Evolutionary conservation across 2,797 vertebrate genomes (phyloP).

Genomic region (Thripadectes ignobilis): DNA sequence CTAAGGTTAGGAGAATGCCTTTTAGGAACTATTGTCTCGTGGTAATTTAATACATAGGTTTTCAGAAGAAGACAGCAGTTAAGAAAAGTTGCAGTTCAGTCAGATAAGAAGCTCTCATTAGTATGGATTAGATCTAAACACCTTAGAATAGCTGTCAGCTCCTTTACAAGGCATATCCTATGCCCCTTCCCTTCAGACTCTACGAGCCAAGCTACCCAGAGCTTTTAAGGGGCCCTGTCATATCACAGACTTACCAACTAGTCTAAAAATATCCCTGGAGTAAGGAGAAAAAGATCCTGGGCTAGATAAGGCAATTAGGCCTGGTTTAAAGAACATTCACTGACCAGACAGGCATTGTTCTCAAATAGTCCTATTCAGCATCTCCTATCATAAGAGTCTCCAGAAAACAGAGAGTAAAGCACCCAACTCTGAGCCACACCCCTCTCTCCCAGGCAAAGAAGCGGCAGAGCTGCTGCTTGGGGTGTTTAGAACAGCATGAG

Average conservation of each 20-base stretch:
- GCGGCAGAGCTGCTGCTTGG: not conserved
- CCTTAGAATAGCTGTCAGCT: not conserved
- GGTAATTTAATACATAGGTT: conserved; percentile 4
- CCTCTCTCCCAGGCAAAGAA: not conserved
- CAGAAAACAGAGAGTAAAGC: not conserved
- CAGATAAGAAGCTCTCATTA: conserved; percentile 29
- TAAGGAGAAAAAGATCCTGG: not conserved
- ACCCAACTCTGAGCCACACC: not conserved
- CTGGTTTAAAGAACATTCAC: not conserved
- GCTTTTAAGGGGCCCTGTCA: not conserved
- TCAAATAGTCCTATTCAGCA: not conserved
- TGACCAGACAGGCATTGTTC: not conserved
- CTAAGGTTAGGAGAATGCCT: conserved; percentile 25
- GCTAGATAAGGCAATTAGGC: not conserved
- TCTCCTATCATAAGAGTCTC: not conserved
- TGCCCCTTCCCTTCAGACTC: not conserved
- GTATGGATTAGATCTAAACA: conserved; percentile 28
- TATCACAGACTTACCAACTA: not conserved
- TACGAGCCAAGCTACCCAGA: not conserved
- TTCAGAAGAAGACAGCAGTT: conserved; percentile 17
- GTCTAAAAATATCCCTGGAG: not conserved
- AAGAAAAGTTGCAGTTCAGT: not conserved
- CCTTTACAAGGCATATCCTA: not conserved
- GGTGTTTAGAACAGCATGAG: not conserved
- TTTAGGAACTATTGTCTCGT: conserved; percentile 24